Evolutionary conservation across 2,113 vertebrate species (phyloP).

Genomic region (Catharus bicknelli): DNA sequence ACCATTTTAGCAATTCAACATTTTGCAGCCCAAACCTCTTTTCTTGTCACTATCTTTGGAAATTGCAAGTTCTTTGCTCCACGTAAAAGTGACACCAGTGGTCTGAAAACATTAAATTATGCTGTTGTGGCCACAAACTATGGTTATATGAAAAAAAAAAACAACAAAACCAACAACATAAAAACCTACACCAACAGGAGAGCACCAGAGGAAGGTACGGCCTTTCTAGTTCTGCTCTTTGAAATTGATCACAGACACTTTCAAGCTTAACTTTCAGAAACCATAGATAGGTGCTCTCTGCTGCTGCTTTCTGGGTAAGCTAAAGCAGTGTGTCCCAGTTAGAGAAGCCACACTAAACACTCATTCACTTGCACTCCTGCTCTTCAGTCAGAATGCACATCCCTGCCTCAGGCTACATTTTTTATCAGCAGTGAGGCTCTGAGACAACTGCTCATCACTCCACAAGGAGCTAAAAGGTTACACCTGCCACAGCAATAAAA

Average conservation of each 20-base stretch:
- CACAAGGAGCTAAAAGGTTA: neutral
- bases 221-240: neutral
- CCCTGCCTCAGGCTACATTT: neutral
- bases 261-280: neutral
- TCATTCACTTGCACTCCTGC: neutral
- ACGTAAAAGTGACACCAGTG: neutral
- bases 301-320: neutral
- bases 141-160: neutral
- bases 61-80: neutral
- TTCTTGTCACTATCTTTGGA: neutral
- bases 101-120: neutral
- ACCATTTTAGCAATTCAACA: neutral
- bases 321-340: neutral
- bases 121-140: neutral
- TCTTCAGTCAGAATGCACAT: neutral
- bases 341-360: fast-evolving
- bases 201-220: neutral
- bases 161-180: neutral
- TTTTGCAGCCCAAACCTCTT: neutral
- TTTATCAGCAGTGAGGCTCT: neutral
- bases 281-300: neutral
- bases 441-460: neutral
- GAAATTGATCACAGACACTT: neutral
- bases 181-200: neutral
- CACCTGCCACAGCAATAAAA: neutral